Evolutionary conservation across 2,113 vertebrate genomes (phyloP).

Genomic region (Sylvietta virens): DNA sequence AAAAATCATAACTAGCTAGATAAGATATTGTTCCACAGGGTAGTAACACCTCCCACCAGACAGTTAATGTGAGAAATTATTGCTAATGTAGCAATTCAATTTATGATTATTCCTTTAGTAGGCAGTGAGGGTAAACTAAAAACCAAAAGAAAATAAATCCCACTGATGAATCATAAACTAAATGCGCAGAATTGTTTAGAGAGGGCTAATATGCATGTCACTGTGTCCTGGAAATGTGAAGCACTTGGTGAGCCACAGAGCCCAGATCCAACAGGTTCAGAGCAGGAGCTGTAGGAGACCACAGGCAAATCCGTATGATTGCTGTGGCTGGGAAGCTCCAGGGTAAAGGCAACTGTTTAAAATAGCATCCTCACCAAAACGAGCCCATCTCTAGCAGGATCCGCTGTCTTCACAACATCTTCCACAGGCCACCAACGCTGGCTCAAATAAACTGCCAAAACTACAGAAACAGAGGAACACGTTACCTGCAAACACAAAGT

Average conservation of each 20-base stretch:
- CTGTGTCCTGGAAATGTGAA: background rate
- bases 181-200: background rate
- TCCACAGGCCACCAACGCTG: conserved; percentile 81
- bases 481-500: background rate
- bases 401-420: conserved; percentile 78
- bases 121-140: background rate
- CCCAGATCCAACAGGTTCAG: background rate
- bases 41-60: background rate
- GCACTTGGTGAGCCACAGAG: background rate
- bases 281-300: background rate
- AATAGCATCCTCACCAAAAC: conserved; percentile 65
- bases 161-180: background rate
- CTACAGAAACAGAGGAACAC: conserved; percentile 48
- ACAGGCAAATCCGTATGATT: background rate
- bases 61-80: background rate
- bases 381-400: conserved; percentile 76
- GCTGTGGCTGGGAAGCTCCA: background rate
- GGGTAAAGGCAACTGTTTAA: background rate
- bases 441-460: conserved; percentile 80
- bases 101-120: background rate
- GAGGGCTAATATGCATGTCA: background rate
- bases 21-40: background rate
- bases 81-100: background rate
- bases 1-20: background rate
- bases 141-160: background rate